Conservation (phyloP, 2,888 invertebrate genomes). For the Ecliptopera silaceata region DNA sequence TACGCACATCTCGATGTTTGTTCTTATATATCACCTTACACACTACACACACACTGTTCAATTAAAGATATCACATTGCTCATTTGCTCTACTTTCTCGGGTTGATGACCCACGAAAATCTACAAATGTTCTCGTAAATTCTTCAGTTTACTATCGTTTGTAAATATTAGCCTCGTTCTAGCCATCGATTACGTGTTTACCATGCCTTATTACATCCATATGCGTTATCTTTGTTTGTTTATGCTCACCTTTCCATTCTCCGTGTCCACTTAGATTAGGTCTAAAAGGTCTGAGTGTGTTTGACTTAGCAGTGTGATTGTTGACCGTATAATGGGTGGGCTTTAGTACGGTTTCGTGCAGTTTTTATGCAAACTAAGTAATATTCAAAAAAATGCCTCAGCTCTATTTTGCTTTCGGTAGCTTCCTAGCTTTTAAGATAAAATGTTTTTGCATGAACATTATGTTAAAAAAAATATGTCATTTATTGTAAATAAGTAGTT, state of each 20-base stretch:
- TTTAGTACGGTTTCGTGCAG: slow-evolving; percentile 12
- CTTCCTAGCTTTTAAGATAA: background rate
- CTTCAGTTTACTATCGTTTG: slow-evolving; percentile 48
- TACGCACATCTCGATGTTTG: too few species aligned
- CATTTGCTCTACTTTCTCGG: slow-evolving; percentile 41
- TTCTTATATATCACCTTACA: too few species aligned
- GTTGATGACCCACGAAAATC: slow-evolving; percentile 46
- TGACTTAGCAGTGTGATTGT: slow-evolving; percentile 37
- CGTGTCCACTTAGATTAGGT: slow-evolving; percentile 40
- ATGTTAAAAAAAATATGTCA: too few species aligned
- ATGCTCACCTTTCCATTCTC: slow-evolving; percentile 43
- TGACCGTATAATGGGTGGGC: slow-evolving; percentile 34
- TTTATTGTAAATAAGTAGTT: too few species aligned
- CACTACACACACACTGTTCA: slow-evolving; percentile 5
- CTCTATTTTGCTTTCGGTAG: background rate
- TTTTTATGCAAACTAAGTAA: background rate
- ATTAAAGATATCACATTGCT: too few species aligned
- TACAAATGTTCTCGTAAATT: slow-evolving; percentile 34
- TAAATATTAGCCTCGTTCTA: slow-evolving; percentile 52
- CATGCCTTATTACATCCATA: slow-evolving; percentile 46
- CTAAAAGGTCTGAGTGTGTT: slow-evolving; percentile 40
- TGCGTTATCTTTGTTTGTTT: slow-evolving; percentile 51
- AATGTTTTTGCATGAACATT: too few species aligned
- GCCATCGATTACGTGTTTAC: slow-evolving; percentile 58
- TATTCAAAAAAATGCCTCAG: too few species aligned